These are phyloP conservation scores for Periparus ater DNA, from an alignment of 2,797 vertebrate genomes.

Conservation along the genomic window DNA sequence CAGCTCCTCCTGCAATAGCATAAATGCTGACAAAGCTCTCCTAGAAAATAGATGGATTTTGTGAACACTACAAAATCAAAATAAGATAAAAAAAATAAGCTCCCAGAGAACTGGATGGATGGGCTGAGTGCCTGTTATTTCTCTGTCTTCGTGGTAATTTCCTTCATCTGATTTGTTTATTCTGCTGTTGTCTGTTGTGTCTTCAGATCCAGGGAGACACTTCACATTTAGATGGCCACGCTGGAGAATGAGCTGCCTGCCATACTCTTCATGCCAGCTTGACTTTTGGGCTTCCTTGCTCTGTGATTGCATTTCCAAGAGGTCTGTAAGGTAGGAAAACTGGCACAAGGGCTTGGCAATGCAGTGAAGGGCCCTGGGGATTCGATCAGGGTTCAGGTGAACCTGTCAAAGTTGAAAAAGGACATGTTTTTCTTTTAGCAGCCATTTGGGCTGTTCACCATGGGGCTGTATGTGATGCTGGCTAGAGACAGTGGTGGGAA, in stretches of 20 bases:
- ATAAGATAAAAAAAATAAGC: background rate
- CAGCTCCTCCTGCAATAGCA: background rate
- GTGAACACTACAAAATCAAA: background rate
- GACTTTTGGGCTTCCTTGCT: background rate
- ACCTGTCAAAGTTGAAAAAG: background rate
- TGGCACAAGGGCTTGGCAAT: background rate
- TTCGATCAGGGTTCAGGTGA: background rate
- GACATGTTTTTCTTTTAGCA: background rate
- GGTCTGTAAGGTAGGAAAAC: background rate
- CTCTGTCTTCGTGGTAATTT: background rate
- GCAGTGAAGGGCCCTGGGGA: background rate
- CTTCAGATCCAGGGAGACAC: background rate
- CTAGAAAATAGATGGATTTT: background rate
- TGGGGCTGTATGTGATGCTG: background rate
- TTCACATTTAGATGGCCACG: accelerated
- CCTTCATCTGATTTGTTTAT: background rate
- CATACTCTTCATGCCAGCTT: background rate
- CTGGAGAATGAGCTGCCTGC: background rate
- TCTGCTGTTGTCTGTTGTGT: background rate
- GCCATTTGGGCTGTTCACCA: background rate
- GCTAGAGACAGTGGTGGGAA: background rate
- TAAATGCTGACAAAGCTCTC: background rate
- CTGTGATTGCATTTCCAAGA: background rate
- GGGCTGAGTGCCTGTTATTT: background rate
- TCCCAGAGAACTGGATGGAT: background rate